These are phyloP conservation scores for Pycnomerus fuliginosus DNA, from an alignment of 2,888 invertebrate genomes.

Conservation along the genomic window DNA sequence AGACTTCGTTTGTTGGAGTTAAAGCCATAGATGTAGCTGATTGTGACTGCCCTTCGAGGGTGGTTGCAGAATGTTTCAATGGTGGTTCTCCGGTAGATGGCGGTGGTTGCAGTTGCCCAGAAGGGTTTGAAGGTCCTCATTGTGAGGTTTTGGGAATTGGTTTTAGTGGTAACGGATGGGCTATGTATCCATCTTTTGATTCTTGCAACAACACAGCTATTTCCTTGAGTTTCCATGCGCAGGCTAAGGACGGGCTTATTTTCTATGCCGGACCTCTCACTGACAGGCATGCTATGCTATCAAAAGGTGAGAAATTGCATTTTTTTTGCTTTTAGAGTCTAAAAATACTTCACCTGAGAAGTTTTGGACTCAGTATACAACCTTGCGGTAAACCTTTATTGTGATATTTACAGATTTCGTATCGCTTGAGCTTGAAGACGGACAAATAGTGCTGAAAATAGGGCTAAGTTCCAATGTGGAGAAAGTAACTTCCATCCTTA, in stretches of 20 bases:
- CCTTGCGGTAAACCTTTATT: too few relatives aligned
- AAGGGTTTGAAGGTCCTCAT: slow-evolving; percentile 76
- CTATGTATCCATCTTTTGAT: slow-evolving; percentile 85
- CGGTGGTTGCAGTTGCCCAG: slow-evolving; percentile 76
- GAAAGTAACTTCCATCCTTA: slow-evolving; percentile 66
- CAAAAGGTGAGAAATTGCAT: slow-evolving; percentile 57
- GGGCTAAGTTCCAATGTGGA: slow-evolving; percentile 83
- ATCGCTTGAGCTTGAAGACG: slow-evolving; percentile 80
- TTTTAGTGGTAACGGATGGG: slow-evolving; percentile 90
- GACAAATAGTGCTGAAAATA: slow-evolving; percentile 79
- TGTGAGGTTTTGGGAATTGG: slow-evolving; percentile 89
- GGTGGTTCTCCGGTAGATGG: slow-evolving; percentile 58
- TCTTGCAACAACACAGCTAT: slow-evolving; percentile 84
- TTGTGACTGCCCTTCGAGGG: slow-evolving; percentile 60
- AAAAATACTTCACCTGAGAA: too few relatives aligned
- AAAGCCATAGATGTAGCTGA: slow-evolving; percentile 78
- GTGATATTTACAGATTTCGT: slow-evolving; percentile 81
- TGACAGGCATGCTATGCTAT: slow-evolving; percentile 60
- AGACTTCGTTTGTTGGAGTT: slow-evolving; percentile 92
- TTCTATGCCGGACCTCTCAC: slow-evolving; percentile 84
- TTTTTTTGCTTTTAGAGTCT: too few relatives aligned
- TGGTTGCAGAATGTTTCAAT: slow-evolving; percentile 40
- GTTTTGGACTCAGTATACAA: too few relatives aligned
- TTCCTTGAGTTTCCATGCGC: slow-evolving; percentile 77
- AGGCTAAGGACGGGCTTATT: slow-evolving; percentile 75